Evolutionary conservation across 2,888 invertebrate genomes (phyloP).

Genomic region (Epinotia demarniana): DNA sequence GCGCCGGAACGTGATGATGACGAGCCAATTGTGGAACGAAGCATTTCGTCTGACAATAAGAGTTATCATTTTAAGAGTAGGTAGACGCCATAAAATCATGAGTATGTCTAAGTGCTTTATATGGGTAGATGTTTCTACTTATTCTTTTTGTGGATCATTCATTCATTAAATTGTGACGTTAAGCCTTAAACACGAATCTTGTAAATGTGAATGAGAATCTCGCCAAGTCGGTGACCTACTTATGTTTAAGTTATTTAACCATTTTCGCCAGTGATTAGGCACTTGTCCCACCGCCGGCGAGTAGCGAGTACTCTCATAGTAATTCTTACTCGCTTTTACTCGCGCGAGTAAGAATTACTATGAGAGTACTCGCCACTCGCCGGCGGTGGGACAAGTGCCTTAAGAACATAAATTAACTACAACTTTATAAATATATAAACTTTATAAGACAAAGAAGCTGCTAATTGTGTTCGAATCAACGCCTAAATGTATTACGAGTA

Average conservation of each 20-base stretch:
- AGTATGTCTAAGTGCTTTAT: neutral
- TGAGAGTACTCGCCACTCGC: no score
- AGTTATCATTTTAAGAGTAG: slow-evolving; percentile 1
- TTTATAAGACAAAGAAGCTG: neutral
- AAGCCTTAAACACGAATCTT: neutral
- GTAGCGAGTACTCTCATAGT: no score
- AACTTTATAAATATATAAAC: neutral
- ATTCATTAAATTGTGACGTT: slow-evolving; percentile 2
- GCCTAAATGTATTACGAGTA: neutral
- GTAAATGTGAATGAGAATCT: neutral
- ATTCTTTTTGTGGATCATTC: no score
- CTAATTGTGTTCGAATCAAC: neutral
- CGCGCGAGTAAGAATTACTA: no score
- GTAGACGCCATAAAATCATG: neutral
- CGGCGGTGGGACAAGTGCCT: no score
- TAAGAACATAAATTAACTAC: no score
- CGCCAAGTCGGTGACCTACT: neutral
- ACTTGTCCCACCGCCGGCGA: no score
- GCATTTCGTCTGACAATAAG: neutral
- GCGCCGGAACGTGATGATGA: slow-evolving; percentile 8
- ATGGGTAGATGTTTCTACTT: neutral
- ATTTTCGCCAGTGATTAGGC: neutral
- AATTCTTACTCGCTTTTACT: no score
- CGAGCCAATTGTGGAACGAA: slow-evolving; percentile 19
- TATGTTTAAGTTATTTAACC: neutral